These are phyloP conservation scores for Strigamia transsilvanica DNA, from an alignment of 2,888 invertebrate genomes.

Conservation along the genomic window DNA sequence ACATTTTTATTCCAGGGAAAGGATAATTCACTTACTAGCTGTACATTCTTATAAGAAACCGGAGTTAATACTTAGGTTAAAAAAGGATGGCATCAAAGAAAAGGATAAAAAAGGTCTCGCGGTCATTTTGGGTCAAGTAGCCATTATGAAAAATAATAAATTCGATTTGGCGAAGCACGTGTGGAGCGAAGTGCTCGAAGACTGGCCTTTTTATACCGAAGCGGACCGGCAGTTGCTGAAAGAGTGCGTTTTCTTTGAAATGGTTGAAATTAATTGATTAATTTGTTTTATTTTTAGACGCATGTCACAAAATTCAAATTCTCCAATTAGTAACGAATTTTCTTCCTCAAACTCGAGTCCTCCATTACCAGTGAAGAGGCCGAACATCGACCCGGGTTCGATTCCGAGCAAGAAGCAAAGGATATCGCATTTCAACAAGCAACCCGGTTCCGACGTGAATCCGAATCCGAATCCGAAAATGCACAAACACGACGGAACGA, in stretches of 20 bases:
- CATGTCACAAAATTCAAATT: slow-evolving; percentile 55
- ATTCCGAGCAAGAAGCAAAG: slow-evolving; percentile 45
- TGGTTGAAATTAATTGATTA: background rate
- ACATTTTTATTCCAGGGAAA: slow-evolving; percentile 75
- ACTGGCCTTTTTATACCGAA: slow-evolving; percentile 93
- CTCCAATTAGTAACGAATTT: background rate
- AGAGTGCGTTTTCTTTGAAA: slow-evolving; percentile 68
- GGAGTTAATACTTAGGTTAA: slow-evolving; percentile 80
- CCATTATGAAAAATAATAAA: slow-evolving; percentile 84
- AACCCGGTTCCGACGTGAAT: no score
- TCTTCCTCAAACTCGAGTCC: slow-evolving; percentile 78
- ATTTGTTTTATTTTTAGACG: slow-evolving; percentile 69
- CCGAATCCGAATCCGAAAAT: background rate
- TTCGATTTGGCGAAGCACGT: slow-evolving; percentile 85
- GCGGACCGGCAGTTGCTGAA: slow-evolving; percentile 86
- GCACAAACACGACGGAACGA: background rate
- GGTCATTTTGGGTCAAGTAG: slow-evolving; percentile 81
- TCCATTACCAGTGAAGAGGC: slow-evolving; percentile 85
- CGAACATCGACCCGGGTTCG: slow-evolving; percentile 67
- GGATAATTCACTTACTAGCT: slow-evolving; percentile 92
- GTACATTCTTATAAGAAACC: slow-evolving; percentile 92
- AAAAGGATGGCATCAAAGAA: slow-evolving; percentile 86
- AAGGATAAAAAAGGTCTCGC: slow-evolving; percentile 80
- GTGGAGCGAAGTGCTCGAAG: slow-evolving; percentile 92
- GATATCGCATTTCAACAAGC: slow-evolving; percentile 28